Evolutionary conservation across 2,113 vertebrate genomes (phyloP), one percentile per base, ranked within the genome.

Genomic region (Larimichthys polyactis): DNA sequence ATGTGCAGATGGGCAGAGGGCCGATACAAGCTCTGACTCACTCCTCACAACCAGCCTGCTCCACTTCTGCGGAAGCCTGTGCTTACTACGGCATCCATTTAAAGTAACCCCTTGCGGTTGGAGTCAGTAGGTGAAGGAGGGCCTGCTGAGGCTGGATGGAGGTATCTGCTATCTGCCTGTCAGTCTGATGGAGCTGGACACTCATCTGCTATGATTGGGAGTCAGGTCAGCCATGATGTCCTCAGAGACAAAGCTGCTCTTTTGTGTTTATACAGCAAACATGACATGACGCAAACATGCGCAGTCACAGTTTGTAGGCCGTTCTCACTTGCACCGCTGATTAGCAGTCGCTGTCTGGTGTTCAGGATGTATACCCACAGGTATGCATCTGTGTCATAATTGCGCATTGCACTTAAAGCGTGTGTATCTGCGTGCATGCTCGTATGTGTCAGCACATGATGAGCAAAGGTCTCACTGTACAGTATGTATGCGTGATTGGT

Each of bases 11-110:
- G 88, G 92, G 82, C 83, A 92, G 81, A 92, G 77, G 88, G 88
- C 78, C 22, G 88, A 91, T 84, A 86, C 80, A 69, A 90, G 79
- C 81, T 92, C 86, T 94, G 94, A 95, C 87, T 95, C 92, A 95
- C 78, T 67, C 85, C 70, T 92, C 82, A 81, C 78, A 87, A 88
- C 71, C 80, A 82, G 79, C 76, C 68, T 75, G 83, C 75, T 86
- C 78, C 67, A 70, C 75, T 89, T 90, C 67, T 85, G 72, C 48
- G 27, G 79, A 90, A 66, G 82, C 78, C 87, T 67, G 71, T 2
- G 71, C 86, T 90, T 86, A 89, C 91, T 88, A 86, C 88, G 87
- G 87, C 87, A 84, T 76, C 68, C 73, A 76, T 89, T 73, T 74
- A 75, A 89, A 91, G 87, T 84, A 90, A 82, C 12, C 54, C 64